Evolutionary conservation across 2,113 vertebrate genomes (phyloP), one percentile per base, ranked within the genome.

Genomic region (Etheostoma spectabile): DNA sequence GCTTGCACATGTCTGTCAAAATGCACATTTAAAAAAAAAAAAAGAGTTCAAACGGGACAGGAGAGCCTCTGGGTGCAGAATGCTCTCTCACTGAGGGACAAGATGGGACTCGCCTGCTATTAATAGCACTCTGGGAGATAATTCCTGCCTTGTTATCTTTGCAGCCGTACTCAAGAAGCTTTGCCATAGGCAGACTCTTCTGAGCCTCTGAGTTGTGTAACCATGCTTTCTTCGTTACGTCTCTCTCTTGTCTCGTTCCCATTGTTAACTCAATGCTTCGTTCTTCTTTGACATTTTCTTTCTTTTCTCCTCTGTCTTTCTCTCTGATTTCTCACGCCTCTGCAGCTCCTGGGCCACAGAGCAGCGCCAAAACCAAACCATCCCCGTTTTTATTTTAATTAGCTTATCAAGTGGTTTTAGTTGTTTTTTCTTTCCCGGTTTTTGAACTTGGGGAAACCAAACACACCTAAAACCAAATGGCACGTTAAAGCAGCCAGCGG

Each of bases 71-170:
- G 84, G 90, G 91, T 27, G 68, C 66, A 68, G 90, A 88, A 91
- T 83, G 86, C 84, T 90, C 89, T 83, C 74, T 75, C 80, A 77
- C 90, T 63, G 82, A 87, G 88, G 88, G 91, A 93, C 87, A 74
- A 90, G 91, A 93, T 92, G 87, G 84, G 92, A 92, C 94, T 92
- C 77, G 93, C 72, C 52, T 69, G 78, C 93, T 95, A 95, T 94
- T 94, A 94, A 95, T 95, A 95, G 93, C 77, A 78, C 88, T 88
- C 87, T 91, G 88, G 91, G 85, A 93, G 93, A 93, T 95, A 93
- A 94, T 94, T 94, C 89, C 86, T 93, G 86, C 85, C 92, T 92
- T 89, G 92, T 94, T 94, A 93, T 94, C 91, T 89, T 85, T 83
- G 86, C 84, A 89, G 86, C 74, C 67, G 63, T 65, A 79, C 78